Evolutionary conservation across 2,113 vertebrate genomes (phyloP).

Genomic region (Hyperopisus bebe): DNA sequence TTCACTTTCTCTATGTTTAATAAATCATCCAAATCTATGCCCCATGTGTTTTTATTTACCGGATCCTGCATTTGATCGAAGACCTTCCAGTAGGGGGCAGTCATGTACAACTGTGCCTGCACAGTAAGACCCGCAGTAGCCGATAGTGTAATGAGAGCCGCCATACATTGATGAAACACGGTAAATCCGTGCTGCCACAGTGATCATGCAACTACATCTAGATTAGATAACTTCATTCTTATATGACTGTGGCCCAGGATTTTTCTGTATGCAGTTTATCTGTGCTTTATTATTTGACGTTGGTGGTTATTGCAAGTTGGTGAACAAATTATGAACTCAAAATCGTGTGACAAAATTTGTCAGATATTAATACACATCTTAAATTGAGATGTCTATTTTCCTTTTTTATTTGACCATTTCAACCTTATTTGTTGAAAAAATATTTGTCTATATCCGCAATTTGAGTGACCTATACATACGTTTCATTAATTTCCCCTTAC

Average conservation of each 20-base stretch:
- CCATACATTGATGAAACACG: neutral
- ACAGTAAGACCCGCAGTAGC: neutral
- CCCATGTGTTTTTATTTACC: neutral
- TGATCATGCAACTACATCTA: neutral
- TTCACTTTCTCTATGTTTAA: conserved; percentile 33
- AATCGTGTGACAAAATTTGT: neutral
- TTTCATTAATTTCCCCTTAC: neutral
- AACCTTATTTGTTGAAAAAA: neutral
- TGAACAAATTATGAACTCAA: neutral
- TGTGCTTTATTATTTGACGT: neutral
- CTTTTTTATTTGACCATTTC: neutral
- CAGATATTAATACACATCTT: neutral
- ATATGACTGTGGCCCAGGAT: neutral
- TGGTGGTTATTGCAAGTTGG: neutral
- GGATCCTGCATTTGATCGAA: neutral
- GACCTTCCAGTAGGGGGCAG: conserved; percentile 39
- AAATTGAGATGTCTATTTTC: neutral
- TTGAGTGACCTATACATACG: neutral
- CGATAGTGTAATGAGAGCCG: neutral
- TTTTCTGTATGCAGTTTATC: neutral
- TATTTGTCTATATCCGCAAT: neutral
- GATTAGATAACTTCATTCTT: neutral
- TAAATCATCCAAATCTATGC: conserved; percentile 29
- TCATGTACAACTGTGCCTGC: neutral
- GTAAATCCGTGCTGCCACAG: neutral